Percentiles rank a stretch among this genome's conserved stretches.
phyloP scores from a whole-genome alignment of 1,140 invertebrate species.

The Heliconius eleuchia region DNA sequence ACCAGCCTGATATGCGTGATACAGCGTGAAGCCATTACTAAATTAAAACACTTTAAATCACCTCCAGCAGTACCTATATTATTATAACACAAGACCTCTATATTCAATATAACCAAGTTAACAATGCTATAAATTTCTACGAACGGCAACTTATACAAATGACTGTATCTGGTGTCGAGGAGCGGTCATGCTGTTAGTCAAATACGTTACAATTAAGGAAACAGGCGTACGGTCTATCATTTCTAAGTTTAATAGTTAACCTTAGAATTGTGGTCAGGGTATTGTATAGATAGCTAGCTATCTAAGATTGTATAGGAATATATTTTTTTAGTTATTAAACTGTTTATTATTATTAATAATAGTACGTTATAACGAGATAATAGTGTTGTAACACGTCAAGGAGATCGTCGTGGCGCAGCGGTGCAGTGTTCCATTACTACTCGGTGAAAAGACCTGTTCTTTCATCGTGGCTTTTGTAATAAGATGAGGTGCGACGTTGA shows the following conservation, averaged over 20 bases:
- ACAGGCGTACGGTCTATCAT: conserved; percentile 20
- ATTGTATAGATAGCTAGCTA: background rate
- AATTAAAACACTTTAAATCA: no score
- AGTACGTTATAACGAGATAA: no score
- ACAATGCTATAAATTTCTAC: conserved; percentile 2
- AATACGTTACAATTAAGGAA: conserved; percentile 22
- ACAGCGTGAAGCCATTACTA: no score
- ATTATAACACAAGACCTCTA: background rate
- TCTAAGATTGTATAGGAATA: background rate
- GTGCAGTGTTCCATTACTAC: no score
- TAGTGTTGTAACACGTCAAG: no score
- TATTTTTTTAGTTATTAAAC: background rate
- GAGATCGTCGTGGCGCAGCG: no score
- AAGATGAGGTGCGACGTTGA: no score
- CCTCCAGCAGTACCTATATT: no score
- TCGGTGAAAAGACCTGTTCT: no score
- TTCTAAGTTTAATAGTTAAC: conserved; percentile 20
- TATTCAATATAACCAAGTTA: background rate
- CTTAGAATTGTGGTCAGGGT: conserved; percentile 7
- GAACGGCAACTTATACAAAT: conserved; percentile 23
- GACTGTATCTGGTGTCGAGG: conserved; percentile 21
- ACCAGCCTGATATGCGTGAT: no score
- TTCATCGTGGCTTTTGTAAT: no score
- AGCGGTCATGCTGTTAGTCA: conserved; percentile 13
- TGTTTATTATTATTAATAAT: no score